These are phyloP conservation scores for Tupaia tana DNA, from an alignment of 2,113 vertebrate species.

Conservation along the genomic window DNA sequence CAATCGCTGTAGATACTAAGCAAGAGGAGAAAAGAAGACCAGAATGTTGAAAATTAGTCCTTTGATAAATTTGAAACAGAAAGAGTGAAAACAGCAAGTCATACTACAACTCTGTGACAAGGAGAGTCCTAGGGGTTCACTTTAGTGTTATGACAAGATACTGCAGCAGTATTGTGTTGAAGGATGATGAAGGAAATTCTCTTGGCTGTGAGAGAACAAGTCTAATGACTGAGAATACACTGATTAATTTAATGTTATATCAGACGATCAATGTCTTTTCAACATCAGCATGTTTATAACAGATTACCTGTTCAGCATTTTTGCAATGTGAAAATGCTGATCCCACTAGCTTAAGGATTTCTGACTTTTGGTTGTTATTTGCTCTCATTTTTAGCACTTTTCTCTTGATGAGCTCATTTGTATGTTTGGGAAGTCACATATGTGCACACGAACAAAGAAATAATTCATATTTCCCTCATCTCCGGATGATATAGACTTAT, in stretches of 20 bases:
- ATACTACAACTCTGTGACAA: neutral
- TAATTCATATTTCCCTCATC: neutral
- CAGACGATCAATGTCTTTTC: neutral
- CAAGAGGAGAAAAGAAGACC: neutral
- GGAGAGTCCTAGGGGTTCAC: neutral
- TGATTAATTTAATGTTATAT: neutral
- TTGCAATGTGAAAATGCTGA: neutral
- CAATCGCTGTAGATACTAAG: neutral
- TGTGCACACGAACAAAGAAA: neutral
- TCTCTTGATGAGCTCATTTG: neutral
- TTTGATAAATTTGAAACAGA: neutral
- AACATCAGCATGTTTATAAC: neutral
- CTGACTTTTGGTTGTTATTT: neutral
- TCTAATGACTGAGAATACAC: neutral
- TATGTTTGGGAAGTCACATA: neutral
- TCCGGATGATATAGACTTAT: constrained; percentile 27
- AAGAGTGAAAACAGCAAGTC: neutral
- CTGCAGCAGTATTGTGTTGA: neutral
- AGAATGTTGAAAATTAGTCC: neutral
- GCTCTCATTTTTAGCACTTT: neutral
- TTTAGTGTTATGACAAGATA: neutral
- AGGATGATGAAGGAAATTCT: no score
- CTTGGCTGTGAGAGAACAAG: neutral
- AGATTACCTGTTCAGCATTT: neutral
- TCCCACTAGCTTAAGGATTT: neutral